Percentiles rank a stretch among this genome's conserved stretches.
phyloP scores from a whole-genome alignment of 2,888 invertebrate genomes.

The Crossocerus cetratus region DNA sequence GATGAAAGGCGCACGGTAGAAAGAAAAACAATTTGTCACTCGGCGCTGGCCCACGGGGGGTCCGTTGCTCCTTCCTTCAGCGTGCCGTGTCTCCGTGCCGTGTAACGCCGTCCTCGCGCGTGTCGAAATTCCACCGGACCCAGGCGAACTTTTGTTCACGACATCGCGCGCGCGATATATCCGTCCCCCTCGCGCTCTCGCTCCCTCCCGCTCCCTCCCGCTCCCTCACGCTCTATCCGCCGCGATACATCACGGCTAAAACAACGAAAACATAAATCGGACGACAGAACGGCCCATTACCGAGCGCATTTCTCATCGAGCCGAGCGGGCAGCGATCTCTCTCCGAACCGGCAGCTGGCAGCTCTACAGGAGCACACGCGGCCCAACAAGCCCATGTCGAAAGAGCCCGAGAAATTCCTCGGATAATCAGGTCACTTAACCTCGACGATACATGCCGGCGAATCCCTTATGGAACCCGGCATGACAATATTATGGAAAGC shows the following conservation, averaged over 20 bases:
- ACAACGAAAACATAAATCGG: constrained; percentile 1
- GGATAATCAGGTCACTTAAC: too few relatives aligned
- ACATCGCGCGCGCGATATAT: constrained; percentile 10
- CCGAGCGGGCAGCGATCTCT: constrained; percentile 26
- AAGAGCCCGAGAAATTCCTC: constrained; percentile 16
- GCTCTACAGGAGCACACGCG: constrained; percentile 45
- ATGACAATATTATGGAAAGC: not conserved
- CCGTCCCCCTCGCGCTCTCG: not conserved
- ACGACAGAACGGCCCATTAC: not conserved
- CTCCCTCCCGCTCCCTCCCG: not conserved
- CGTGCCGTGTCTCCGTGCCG: constrained; percentile 19
- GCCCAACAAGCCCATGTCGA: constrained; percentile 28
- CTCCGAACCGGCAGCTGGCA: constrained; percentile 58
- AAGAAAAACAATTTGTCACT: constrained; percentile 56
- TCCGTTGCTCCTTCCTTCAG: constrained; percentile 24
- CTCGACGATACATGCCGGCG: not conserved
- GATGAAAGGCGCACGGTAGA: constrained; percentile 23
- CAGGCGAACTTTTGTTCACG: constrained; percentile 35
- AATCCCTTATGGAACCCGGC: not conserved
- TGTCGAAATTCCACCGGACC: constrained; percentile 40
- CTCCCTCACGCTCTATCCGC: not conserved
- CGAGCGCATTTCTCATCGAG: constrained; percentile 30
- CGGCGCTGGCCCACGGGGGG: constrained; percentile 40
- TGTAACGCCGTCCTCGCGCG: constrained; percentile 40
- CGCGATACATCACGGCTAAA: not conserved